Evolutionary conservation across 2,113 vertebrate genomes (phyloP).

Genomic region (Thryonomys swinderianus): DNA sequence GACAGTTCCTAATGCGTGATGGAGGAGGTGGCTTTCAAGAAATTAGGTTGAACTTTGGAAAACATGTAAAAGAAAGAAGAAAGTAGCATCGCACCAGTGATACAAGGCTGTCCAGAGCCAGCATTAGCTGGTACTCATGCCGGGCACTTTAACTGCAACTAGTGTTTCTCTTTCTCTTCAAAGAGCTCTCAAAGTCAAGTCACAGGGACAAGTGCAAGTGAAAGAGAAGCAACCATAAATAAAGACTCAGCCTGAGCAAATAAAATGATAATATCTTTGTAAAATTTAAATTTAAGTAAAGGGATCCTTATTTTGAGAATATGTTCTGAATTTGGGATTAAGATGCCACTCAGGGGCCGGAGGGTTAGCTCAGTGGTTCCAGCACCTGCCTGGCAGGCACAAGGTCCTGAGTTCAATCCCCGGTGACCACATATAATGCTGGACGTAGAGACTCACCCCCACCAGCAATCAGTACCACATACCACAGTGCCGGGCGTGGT

Average conservation of each 20-base stretch:
- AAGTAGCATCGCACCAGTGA: neutral
- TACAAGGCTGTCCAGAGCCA: neutral
- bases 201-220: neutral
- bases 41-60: neutral
- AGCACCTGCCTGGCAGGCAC: too few species aligned
- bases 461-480: too few species aligned
- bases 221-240: neutral
- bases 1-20: neutral
- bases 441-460: too few species aligned
- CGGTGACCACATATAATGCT: too few species aligned
- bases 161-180: conserved; percentile 6
- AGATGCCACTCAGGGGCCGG: too few species aligned
- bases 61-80: neutral
- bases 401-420: too few species aligned
- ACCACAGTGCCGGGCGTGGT: too few species aligned
- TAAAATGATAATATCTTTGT: neutral
- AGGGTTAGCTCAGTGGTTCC: too few species aligned
- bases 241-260: neutral
- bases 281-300: conserved; percentile 9
- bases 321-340: neutral
- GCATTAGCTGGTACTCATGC: neutral
- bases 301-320: neutral
- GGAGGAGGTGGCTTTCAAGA: neutral
- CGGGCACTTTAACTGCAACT: neutral
- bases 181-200: neutral